These are phyloP conservation scores for Schizopygopsis malacanthus DNA, from an alignment of 2,797 vertebrate species.

Conservation along the genomic window DNA sequence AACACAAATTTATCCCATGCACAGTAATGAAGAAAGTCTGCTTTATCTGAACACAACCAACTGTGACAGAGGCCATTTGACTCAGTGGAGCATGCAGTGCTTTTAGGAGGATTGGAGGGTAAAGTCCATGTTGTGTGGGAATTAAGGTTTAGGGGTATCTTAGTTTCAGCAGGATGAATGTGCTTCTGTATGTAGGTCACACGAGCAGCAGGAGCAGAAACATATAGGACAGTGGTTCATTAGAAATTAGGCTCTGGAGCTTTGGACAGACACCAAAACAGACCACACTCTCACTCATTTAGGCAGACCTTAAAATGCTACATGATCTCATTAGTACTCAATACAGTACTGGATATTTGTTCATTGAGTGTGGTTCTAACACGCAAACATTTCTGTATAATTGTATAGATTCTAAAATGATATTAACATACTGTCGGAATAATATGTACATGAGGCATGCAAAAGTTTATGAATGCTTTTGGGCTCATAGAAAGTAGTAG, in stretches of 20 bases:
- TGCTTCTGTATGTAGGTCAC: constrained; percentile 56
- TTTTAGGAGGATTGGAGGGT: constrained; percentile 36
- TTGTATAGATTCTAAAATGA: neutral
- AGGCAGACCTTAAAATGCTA: constrained; percentile 12
- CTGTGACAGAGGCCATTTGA: constrained; percentile 4
- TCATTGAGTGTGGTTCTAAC: neutral
- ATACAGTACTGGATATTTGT: neutral
- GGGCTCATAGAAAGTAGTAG: too few relatives aligned
- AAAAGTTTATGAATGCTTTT: neutral
- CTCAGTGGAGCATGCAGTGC: constrained; percentile 19
- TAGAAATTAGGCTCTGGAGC: constrained; percentile 26
- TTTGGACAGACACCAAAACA: constrained; percentile 25
- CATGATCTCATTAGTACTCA: neutral
- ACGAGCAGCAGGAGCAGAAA: constrained; percentile 45
- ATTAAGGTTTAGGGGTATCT: constrained; percentile 47
- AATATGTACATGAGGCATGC: neutral
- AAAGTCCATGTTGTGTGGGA: constrained; percentile 42
- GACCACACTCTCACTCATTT: constrained; percentile 5
- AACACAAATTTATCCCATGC: neutral
- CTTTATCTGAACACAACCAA: constrained; percentile 21
- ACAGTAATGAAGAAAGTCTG: constrained; percentile 2
- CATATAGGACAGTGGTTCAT: constrained; percentile 51
- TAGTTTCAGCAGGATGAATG: constrained; percentile 32
- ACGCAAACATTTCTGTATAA: neutral
- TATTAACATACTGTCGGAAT: neutral